Conservation (phyloP, 2,113 vertebrate species). For the Cynoglossus semilaevis region DNA sequence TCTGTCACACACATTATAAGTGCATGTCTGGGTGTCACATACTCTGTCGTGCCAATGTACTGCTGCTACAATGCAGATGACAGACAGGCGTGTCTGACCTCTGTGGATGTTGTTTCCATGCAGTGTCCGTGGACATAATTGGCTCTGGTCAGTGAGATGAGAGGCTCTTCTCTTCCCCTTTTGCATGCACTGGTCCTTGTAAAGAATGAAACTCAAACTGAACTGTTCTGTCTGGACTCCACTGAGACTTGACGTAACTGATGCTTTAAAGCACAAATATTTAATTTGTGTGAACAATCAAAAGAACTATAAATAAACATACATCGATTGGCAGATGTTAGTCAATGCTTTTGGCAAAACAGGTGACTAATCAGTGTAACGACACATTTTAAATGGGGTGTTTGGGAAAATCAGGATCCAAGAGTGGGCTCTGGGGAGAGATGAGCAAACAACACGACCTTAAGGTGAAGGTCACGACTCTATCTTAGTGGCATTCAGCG, state of each 20-base stretch:
- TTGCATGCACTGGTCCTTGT: not conserved
- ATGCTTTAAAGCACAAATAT: not conserved
- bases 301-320: not conserved
- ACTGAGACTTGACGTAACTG: not conserved
- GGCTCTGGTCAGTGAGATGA: conserved; percentile 35
- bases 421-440: not conserved
- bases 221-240: conserved; percentile 25
- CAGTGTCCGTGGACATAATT: conserved; percentile 10
- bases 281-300: not conserved
- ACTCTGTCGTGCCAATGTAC: conserved; percentile 7
- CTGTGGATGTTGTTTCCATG: conserved; percentile 1
- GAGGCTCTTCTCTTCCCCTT: conserved; percentile 6
- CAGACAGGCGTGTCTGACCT: conserved; percentile 4
- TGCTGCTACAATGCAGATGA: not conserved
- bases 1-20: conserved; percentile 12
- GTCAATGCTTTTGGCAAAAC: conserved; percentile 39
- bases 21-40: conserved; percentile 28
- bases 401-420: no score
- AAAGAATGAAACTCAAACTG: conserved; percentile 20
- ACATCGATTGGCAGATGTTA: no score
- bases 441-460: conserved; percentile 6
- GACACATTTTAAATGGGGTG: no score
- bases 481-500: conserved; percentile 7
- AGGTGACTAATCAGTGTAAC: conserved; percentile 59
- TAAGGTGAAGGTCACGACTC: not conserved